Conservation (phyloP, 2,888 invertebrate genomes). For the Pseudoips prasinana region DNA sequence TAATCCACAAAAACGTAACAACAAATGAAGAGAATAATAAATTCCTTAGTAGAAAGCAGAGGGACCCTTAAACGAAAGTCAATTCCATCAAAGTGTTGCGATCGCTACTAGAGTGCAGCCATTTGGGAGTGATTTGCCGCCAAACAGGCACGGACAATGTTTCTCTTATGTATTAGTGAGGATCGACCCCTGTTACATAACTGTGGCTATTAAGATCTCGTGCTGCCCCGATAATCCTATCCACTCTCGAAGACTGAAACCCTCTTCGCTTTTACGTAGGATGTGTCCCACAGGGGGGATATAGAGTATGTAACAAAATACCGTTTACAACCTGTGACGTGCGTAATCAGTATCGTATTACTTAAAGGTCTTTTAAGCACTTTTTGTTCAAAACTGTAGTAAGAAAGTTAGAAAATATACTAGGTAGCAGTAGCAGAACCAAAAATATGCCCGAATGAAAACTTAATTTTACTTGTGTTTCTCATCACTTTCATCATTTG, state of each 20-base stretch:
- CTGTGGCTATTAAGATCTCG: slow-evolving; percentile 35
- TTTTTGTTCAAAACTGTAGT: too few species aligned
- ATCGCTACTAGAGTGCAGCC: slow-evolving; percentile 17
- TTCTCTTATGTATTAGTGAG: slow-evolving; percentile 27
- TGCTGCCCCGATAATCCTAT: slow-evolving; percentile 34
- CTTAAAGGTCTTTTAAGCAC: too few species aligned
- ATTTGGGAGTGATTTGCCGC: slow-evolving; percentile 25
- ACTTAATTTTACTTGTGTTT: too few species aligned
- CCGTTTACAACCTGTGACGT: slow-evolving; percentile 20
- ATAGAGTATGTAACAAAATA: slow-evolving; percentile 29
- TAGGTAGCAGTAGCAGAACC: too few species aligned
- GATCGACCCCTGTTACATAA: slow-evolving; percentile 32
- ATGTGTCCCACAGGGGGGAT: slow-evolving; percentile 32
- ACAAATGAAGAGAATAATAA: slow-evolving; percentile 1
- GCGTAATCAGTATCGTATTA: slow-evolving; percentile 25
- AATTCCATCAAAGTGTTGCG: slow-evolving; percentile 18
- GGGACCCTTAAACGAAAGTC: slow-evolving; percentile 12
- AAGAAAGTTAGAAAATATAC: too few species aligned
- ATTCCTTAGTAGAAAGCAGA: slow-evolving; percentile 1
- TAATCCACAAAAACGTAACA: not conserved
- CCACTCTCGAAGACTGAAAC: slow-evolving; percentile 29
- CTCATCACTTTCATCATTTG: too few species aligned
- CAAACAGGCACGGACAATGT: slow-evolving; percentile 23
- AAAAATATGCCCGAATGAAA: too few species aligned
- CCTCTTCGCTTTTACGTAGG: slow-evolving; percentile 33